Evolutionary conservation across 1,140 invertebrate genomes (phyloP), one percentile per base, ranked within the genome.

Genomic region (Dryas iulia): DNA sequence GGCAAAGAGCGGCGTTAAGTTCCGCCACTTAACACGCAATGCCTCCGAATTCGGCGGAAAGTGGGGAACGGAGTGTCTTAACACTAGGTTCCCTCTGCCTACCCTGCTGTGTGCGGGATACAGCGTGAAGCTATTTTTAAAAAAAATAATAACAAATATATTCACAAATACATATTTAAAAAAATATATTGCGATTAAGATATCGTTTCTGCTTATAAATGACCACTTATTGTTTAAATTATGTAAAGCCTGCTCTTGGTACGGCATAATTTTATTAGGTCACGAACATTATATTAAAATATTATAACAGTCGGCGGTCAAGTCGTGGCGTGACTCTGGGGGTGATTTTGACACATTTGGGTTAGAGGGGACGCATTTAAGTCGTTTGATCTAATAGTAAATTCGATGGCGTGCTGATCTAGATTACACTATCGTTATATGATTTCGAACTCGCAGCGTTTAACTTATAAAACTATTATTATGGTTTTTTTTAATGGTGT

Each of bases 331-430:
- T 64, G 67, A 62, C 58, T 28, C 65, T 64, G 64, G 62, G n/a
- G 66, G 52, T 60, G 72, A 71, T 74, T 71, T 74, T 70, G 72
- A 74, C 72, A 67, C 60, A 74, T 74, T 71, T 71, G 26, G 64
- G 68, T 74, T 67, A 74, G 28, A 23, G 63, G 35, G 28, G 35
- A 68, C 71, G 33, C 58, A 56, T 66, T 70, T 66, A 57, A 57
- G 31, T 57, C 66, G 59, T 57, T 69, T 63, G 64, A 71, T 60
- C 47, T 59, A 60, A n/a, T 65, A 58, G 21, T 65, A 68, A 68
- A 71, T 59, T 71, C 64, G 65, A 66, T 74, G 53, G 70, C 73
- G 68, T 77, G 70, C 57, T 31, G 66, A 76, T 66, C 21, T 67
- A 68, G 69, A 66, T 78, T 73, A 78, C 61, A 52, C 63, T 74